Evolutionary conservation across 2,888 invertebrate genomes (phyloP), one percentile per base, ranked within the genome.

Genomic region (Trichopoda pennipes): DNA sequence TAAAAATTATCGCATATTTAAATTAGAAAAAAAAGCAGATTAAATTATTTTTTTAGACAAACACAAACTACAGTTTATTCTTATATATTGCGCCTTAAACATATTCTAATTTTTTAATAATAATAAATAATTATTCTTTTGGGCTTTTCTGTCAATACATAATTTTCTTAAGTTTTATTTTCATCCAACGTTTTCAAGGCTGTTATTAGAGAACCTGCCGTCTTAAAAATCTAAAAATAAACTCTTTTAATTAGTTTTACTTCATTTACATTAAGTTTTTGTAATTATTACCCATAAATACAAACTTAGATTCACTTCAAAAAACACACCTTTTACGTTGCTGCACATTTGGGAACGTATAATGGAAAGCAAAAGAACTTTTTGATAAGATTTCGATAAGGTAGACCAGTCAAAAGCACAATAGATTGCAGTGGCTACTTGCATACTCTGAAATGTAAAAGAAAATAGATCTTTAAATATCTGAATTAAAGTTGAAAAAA

Each of bases 191-290:
- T 63, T 35, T 69, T 75, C 16, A 80, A 19, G 19, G 69, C 75
- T 0, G 80, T 38, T 1, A 75, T 16, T 1, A 64, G 21, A 7
- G 80, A 80, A 0, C 69, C 63, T 0, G 80, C 75, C 0, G 80
- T 80, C n/a, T 56, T 75, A n/a, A 75, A 80, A n/a, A 63, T 61
- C 80, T 80, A 6, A 12, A 64, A 61, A 19, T 6, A 17, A 9
- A 19, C 2, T 8, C 3, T 19, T 17, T n/a, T 44, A 17, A 17
- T 49, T 2, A 17, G 8, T 49, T 28, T 49, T 49, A 17, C 9
- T n/a, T 17, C 3, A 49, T 49, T 49, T 44, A n/a, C 2, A 1
- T 44, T n/a, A n/a, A n/a, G 0, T 44, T 16, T 44, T 44, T n/a
- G n/a, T 16, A 44, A 44, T 38, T 12, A 2, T 6, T 38, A 38